Conservation (phyloP, 2,113 vertebrate genomes). For the Cranoglanis bouderius region DNA sequence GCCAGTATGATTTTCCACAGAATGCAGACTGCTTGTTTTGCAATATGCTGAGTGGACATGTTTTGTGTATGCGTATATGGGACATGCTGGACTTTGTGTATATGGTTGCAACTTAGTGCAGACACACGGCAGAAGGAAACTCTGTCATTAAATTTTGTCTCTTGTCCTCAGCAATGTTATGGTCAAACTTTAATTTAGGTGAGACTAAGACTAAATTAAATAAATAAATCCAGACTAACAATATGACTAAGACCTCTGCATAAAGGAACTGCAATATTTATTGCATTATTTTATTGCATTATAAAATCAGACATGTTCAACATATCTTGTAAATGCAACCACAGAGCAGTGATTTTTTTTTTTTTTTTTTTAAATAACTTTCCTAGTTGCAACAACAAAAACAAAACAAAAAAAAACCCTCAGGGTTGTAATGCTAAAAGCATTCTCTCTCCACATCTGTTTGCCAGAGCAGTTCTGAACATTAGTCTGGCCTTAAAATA, state of each 20-base stretch:
- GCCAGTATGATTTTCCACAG: background rate
- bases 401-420: background rate
- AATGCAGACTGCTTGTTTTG: background rate
- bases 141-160: background rate
- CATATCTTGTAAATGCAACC: background rate
- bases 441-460: constrained; percentile 6
- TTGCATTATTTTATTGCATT: no score
- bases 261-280: background rate
- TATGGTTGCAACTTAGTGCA: background rate
- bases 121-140: background rate
- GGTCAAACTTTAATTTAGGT: background rate
- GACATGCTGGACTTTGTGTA: background rate
- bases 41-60: background rate
- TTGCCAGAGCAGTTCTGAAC: background rate
- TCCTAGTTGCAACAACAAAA: background rate
- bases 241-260: background rate
- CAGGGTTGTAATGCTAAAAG: background rate
- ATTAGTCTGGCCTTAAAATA: background rate
- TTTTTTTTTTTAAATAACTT: no score
- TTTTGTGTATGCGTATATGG: background rate
- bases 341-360: background rate
- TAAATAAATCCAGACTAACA: background rate
- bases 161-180: background rate
- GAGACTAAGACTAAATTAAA: background rate
- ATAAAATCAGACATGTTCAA: background rate